Evolutionary conservation across 1,140 invertebrate species (phyloP).

Genomic region (Geopemphigus sp.): DNA sequence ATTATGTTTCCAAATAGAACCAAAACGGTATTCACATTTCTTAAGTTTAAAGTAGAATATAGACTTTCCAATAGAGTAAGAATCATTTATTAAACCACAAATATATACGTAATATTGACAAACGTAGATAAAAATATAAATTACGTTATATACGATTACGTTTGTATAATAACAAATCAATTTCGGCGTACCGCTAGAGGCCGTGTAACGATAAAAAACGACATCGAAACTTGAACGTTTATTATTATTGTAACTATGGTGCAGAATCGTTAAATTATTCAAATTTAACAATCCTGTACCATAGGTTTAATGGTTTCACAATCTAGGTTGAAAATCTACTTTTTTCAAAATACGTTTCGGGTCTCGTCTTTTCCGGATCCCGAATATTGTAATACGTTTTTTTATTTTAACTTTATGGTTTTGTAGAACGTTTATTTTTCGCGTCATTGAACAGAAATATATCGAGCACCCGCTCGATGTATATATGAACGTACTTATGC

Average conservation of each 20-base stretch:
- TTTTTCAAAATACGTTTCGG: conserved; percentile 17
- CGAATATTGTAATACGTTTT: conserved; percentile 13
- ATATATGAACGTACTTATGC: not conserved
- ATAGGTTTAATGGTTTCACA: conserved; percentile 14
- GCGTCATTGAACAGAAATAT: conserved; percentile 25
- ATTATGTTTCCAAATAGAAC: too few relatives aligned
- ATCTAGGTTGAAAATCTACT: conserved; percentile 5
- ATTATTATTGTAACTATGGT: not conserved
- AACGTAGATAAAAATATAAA: too few relatives aligned
- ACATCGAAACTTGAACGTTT: not conserved
- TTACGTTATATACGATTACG: too few relatives aligned
- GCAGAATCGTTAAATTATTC: conserved; percentile 1
- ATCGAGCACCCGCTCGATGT: not conserved
- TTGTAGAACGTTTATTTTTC: conserved; percentile 28
- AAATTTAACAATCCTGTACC: not conserved
- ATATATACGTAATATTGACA: too few relatives aligned
- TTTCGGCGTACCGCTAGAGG: not conserved
- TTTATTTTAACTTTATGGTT: not conserved
- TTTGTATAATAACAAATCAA: too few relatives aligned
- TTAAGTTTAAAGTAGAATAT: too few relatives aligned
- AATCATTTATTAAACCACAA: too few relatives aligned
- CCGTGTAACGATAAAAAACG: not conserved
- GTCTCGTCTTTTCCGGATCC: not conserved
- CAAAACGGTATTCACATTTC: too few relatives aligned
- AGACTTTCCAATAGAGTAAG: too few relatives aligned